A percentile compares a stretch with the other conserved stretches of the same genome.
These are phyloP conservation scores for Brachionus koreanus DNA, from an alignment of 1,140 invertebrate species.

Conservation along the genomic window DNA sequence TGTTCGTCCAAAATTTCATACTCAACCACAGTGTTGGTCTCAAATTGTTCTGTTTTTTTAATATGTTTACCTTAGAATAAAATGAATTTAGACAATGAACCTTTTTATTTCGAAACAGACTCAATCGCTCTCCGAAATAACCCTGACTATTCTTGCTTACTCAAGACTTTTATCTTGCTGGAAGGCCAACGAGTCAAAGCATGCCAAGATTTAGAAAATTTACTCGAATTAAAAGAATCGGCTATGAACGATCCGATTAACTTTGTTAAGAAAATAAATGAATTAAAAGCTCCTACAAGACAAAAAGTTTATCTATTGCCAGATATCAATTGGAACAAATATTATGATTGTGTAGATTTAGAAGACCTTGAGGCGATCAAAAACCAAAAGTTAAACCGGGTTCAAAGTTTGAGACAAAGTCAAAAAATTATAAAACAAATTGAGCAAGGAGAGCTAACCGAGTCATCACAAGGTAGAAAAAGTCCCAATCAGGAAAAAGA, in stretches of 20 bases:
- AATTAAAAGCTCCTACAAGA: slow-evolving; percentile 66
- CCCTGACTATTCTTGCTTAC: slow-evolving; percentile 71
- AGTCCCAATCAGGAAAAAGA: slow-evolving; percentile 60
- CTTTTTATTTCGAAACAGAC: slow-evolving; percentile 84
- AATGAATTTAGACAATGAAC: slow-evolving; percentile 36
- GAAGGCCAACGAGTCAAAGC: slow-evolving; percentile 72
- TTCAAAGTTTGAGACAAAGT: neutral
- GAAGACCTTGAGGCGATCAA: neutral
- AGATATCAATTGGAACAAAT: slow-evolving; percentile 72
- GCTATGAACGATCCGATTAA: slow-evolving; percentile 71
- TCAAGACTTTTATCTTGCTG: slow-evolving; percentile 73
- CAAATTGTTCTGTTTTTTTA: neutral
- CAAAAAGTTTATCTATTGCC: slow-evolving; percentile 68
- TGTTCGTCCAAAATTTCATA: slow-evolving; percentile 39
- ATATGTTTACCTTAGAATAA: neutral
- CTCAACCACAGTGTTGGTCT: neutral
- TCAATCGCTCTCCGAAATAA: slow-evolving; percentile 78
- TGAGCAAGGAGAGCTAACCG: neutral
- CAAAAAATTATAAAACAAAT: neutral
- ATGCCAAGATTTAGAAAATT: slow-evolving; percentile 70
- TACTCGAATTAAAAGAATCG: slow-evolving; percentile 65
- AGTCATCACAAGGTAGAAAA: neutral
- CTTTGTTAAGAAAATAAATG: slow-evolving; percentile 69
- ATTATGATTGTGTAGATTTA: slow-evolving; percentile 60
- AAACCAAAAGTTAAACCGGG: slow-evolving; percentile 26